Evolutionary conservation across 1,140 invertebrate genomes (phyloP), one percentile per base, ranked within the genome.

Genomic region (Ceratitis capitata): DNA sequence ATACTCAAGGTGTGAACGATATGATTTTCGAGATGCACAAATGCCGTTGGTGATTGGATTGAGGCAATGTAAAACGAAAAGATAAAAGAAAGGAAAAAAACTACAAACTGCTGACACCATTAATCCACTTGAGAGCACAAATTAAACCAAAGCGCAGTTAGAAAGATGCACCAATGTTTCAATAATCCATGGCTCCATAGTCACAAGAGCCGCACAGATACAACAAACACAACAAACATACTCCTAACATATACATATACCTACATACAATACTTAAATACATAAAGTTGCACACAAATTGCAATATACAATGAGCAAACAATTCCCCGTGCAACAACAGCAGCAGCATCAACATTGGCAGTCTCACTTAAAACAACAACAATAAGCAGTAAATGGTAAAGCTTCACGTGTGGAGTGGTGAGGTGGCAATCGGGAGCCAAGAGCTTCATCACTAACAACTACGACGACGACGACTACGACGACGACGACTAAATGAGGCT

Each of bases 121-220:
- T 84, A 84, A 61, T 84, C 83, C 83, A 84, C 83, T 84, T 84
- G 53, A 84, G 58, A 61, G 42, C 83, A 84, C 83, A 61, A 84
- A 84, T 84, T 61, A 51, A 56, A 78, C 39, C 69, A 78, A 45
- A 78, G 69, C 69, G 39, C 69, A 78, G 10, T 39, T 78, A 78
- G n/a, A n/a, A 42, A 78, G 69, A 78, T 78, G 69, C 69, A 78
- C 35, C 69, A 32, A 78, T 78, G 23, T 78, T 78, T 45, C 69
- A 78, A 78, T 78, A 78, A 39, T 35, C 23, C n/a, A 35, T 42
- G 19, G 19, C 69, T 45, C 69, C 35, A 45, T 78, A 32, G 69
- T n/a, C 5, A 5, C 69, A 45, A 14, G 16, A 45, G 39, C 12
- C 23, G 39, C 39, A 78, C 39, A 45, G 35, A 23, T 78, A 78